Conservation (phyloP, 2,797 vertebrate genomes). For the Trachops cirrhosus region DNA sequence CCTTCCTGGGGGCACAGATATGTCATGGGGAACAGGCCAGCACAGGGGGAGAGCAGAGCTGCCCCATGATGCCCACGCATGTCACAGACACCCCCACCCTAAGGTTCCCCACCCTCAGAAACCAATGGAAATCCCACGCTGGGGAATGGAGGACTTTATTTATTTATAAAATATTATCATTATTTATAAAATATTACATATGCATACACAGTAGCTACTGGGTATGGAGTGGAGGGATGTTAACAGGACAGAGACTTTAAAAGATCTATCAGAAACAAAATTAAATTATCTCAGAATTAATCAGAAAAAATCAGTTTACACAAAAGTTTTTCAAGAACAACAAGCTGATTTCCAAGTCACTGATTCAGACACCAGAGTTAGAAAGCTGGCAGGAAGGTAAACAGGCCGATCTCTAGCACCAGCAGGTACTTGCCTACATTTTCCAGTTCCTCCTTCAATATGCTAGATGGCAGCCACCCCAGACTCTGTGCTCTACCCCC, state of each 20-base stretch:
- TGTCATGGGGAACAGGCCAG: neutral
- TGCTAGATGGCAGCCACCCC: no score
- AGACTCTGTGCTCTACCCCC: neutral
- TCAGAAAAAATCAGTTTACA: neutral
- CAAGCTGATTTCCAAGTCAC: neutral
- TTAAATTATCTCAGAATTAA: neutral
- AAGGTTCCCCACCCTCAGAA: neutral
- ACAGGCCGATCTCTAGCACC: neutral
- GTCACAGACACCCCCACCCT: neutral
- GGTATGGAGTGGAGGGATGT: neutral
- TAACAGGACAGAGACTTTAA: neutral
- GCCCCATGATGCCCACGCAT: accelerated
- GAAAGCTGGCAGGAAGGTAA: neutral
- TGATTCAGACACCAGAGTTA: neutral
- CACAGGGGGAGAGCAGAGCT: neutral
- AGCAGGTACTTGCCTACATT: neutral
- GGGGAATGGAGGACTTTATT: neutral
- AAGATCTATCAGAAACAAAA: neutral
- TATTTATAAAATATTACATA: neutral
- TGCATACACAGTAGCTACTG: neutral
- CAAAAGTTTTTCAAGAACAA: neutral
- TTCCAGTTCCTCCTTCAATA: neutral
- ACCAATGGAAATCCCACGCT: neutral
- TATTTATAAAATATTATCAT: neutral
- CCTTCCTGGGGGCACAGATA: neutral